Conservation (phyloP, 1,140 invertebrate species). For the Stratiolaelaps scimitus region DNA sequence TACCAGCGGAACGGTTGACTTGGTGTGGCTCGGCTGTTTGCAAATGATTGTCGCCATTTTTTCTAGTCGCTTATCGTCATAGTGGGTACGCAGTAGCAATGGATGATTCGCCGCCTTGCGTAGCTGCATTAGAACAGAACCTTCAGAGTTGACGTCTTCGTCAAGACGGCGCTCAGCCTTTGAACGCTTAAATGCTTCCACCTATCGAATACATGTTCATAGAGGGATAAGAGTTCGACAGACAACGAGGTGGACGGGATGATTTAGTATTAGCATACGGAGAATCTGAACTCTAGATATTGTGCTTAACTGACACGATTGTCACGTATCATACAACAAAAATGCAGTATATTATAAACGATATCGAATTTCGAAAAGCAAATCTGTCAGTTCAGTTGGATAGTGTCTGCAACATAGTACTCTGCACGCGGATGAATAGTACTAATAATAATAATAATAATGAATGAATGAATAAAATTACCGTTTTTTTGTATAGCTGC, state of each 20-base stretch:
- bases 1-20: conserved; percentile 50
- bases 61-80: conserved; percentile 53
- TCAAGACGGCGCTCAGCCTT: conserved; percentile 24
- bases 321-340: too few species aligned
- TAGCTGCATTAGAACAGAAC: conserved; percentile 59
- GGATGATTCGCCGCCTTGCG: conserved; percentile 80
- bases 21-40: conserved; percentile 55
- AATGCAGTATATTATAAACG: too few species aligned
- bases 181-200: conserved; percentile 28
- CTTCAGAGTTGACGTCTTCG: conserved; percentile 30
- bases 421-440: too few species aligned
- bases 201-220: neutral
- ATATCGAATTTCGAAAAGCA: too few species aligned
- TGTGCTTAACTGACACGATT: too few species aligned
- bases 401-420: too few species aligned
- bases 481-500: conserved; percentile 57
- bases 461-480: conserved; percentile 53
- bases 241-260: too few species aligned
- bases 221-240: too few species aligned
- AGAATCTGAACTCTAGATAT: too few species aligned
- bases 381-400: too few species aligned
- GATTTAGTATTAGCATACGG: too few species aligned
- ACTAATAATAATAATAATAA: too few species aligned
- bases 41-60: conserved; percentile 57
- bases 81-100: conserved; percentile 61